Evolutionary conservation across 1,140 invertebrate genomes (phyloP), one percentile per base, ranked within the genome.

Genomic region (Psilanteris sp.): DNA sequence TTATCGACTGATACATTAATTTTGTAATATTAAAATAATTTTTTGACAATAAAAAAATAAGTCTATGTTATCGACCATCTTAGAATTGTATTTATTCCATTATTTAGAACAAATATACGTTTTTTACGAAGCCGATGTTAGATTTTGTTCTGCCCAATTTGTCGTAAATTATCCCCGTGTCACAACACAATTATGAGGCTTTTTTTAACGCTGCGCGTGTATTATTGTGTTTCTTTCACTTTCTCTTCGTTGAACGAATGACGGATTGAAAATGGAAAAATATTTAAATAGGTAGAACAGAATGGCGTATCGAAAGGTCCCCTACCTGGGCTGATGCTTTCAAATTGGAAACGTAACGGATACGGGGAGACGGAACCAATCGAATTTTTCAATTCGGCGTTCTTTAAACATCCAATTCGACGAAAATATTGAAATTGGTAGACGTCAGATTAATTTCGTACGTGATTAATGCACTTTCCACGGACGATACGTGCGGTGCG

Each of bases 311-410:
- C 32, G 39, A 48, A 68, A 31, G 41, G 27, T 15, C 29, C 6
- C 22, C 15, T 54, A 54, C 46, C 37, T 66, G 48, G 37, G 11
- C 8, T 4, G 10, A 9, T 13, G 26, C 26, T 50, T 27, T 13
- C 37, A 46, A 37, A 62, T 46, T 34, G 29, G 20, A 36, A 46
- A 24, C 4, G 26, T 61, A 78, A 78, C 46, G 31, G 24, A 24
- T 52, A 41, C 39, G 46, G 50, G 57, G 50, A 27, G 67, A 62
- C 59, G 80, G 79, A 82, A 83, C 82, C 62, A 83, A 81, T 83
- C 61, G 75, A 71, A 79, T 76, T 81, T 83, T 34, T 75, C 55
- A 46, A 67, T 13, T n/a, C n/a, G 29, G 32, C 39, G 67, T 72
- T 67, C 52, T 62, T 71, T 20, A 26, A 31, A 43, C 24, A 9